Percentiles rank a stretch among this genome's conserved stretches.
These are phyloP conservation scores for Periplaneta americana DNA, from an alignment of 1,140 invertebrate genomes.

Conservation along the genomic window DNA sequence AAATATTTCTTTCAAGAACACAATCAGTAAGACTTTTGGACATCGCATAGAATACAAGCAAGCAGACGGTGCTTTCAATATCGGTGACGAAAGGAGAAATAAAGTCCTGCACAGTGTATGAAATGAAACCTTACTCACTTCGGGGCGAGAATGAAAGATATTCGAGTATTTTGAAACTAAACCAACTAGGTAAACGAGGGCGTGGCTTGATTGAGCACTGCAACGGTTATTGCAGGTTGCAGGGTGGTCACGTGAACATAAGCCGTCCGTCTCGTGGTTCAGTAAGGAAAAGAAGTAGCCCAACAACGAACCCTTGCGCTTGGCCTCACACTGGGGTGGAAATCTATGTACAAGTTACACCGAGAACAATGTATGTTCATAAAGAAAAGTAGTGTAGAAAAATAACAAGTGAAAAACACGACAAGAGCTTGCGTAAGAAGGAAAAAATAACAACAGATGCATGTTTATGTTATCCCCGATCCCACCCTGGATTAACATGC, in stretches of 20 bases:
- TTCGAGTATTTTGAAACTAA: background rate
- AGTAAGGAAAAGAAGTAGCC: background rate
- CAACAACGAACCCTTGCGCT: background rate
- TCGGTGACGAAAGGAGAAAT: too few relatives aligned
- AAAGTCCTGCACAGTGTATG: background rate
- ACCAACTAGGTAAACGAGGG: background rate
- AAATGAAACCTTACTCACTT: background rate
- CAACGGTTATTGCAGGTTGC: background rate
- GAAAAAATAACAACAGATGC: conserved; percentile 11
- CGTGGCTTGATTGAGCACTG: background rate
- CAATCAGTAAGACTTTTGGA: too few relatives aligned
- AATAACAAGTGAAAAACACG: conserved; percentile 21
- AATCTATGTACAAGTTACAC: background rate
- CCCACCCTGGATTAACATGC: conserved; percentile 11
- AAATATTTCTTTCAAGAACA: too few relatives aligned
- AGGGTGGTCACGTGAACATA: background rate
- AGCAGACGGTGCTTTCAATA: too few relatives aligned
- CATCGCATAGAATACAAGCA: too few relatives aligned
- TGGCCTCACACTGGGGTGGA: background rate
- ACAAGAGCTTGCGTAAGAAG: conserved; percentile 18
- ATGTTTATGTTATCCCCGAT: conserved; percentile 1
- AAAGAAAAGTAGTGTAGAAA: conserved; percentile 20
- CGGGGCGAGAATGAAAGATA: background rate
- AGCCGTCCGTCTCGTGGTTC: too few relatives aligned
- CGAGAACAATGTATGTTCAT: background rate